phyloP scores from a whole-genome alignment of 2,888 invertebrate genomes.

The Uloborus plumipes region DNA sequence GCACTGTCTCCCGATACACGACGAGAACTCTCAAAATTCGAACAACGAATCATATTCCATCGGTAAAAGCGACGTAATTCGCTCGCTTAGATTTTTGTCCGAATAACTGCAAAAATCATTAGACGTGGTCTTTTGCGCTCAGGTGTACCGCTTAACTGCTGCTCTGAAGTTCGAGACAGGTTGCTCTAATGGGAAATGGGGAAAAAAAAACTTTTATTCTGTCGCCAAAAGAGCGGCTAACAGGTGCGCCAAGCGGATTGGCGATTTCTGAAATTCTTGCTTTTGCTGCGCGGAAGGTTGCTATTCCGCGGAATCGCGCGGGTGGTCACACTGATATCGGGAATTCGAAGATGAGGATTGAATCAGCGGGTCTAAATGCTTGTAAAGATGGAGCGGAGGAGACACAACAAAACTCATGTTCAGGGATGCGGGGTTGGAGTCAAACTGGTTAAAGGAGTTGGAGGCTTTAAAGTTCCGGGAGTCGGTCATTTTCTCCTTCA shows the following conservation, averaged over 20 bases:
- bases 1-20: too few species aligned
- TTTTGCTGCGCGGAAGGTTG: neutral
- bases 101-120: slow-evolving; percentile 1
- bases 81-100: neutral
- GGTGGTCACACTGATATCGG: too few species aligned
- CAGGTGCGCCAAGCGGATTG: slow-evolving; percentile 2
- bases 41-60: slow-evolving; percentile 53
- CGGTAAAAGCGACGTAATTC: slow-evolving; percentile 11
- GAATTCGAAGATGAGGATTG: too few species aligned
- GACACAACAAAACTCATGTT: too few species aligned
- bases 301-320: neutral
- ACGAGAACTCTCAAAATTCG: too few species aligned
- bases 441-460: too few species aligned
- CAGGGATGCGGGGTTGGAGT: too few species aligned
- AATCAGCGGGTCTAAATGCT: too few species aligned
- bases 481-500: too few species aligned
- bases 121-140: slow-evolving; percentile 29
- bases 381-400: too few species aligned
- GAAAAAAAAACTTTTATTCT: slow-evolving; percentile 8
- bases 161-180: slow-evolving; percentile 17
- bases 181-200: neutral
- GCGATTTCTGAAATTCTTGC: neutral
- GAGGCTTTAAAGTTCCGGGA: too few species aligned
- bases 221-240: neutral
- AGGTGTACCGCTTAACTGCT: slow-evolving; percentile 29